Evolutionary conservation across 2,888 invertebrate genomes (phyloP).

Genomic region (Meliscaeva auricollis): DNA sequence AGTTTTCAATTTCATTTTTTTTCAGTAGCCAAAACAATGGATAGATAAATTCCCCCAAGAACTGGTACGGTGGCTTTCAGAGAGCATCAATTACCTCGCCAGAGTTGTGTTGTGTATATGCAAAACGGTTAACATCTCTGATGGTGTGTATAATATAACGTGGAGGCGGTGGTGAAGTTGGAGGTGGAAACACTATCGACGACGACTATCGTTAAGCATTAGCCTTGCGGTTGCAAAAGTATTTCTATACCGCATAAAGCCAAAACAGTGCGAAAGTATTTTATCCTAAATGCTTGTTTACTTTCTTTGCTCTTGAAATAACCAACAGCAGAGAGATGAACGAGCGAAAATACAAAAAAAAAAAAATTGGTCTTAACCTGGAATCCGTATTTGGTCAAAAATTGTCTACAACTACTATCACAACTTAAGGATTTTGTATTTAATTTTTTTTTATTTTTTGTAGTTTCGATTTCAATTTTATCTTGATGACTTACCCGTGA

Average conservation of each 20-base stretch:
- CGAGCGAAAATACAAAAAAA: neutral
- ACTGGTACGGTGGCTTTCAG: constrained; percentile 75
- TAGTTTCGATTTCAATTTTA: constrained; percentile 31
- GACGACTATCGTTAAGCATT: constrained; percentile 66
- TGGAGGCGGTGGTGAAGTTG: constrained; percentile 62
- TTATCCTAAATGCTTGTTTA: constrained; percentile 70
- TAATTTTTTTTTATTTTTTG: constrained; percentile 5
- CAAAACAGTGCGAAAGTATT: constrained; percentile 68
- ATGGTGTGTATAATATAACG: constrained; percentile 2
- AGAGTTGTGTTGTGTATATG: constrained; percentile 51
- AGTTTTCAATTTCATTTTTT: constrained; percentile 74
- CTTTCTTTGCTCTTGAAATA: constrained; percentile 75
- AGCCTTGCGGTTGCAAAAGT: constrained; percentile 67
- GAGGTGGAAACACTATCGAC: constrained; percentile 62
- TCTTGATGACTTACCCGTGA: constrained; percentile 71
- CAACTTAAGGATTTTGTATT: constrained; percentile 32
- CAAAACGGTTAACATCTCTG: constrained; percentile 57
- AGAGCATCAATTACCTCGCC: constrained; percentile 72
- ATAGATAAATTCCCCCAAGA: constrained; percentile 75
- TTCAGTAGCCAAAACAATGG: constrained; percentile 76
- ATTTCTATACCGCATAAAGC: constrained; percentile 20
- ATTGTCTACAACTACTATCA: constrained; percentile 65
- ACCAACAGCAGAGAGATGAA: constrained; percentile 2
- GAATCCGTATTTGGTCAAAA: constrained; percentile 76
- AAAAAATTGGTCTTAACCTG: constrained; percentile 62